phyloP scores from a whole-genome alignment of 2,888 invertebrate species.

The Buathra laborator region DNA sequence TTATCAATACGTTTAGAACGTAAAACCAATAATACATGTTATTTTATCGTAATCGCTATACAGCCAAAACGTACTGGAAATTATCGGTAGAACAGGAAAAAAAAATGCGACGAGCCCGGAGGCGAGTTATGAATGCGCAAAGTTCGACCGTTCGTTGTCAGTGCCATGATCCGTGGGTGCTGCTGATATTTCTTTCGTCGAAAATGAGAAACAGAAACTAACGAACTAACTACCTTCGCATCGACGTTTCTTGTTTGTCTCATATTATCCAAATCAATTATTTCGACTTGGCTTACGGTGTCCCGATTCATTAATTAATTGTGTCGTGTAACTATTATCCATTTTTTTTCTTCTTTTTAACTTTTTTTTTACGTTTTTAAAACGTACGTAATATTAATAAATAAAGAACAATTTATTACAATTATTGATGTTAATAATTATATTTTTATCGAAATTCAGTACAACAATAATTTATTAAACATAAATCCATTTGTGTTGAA shows the following conservation, averaged over 20 bases:
- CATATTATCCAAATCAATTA: background rate
- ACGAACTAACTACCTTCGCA: background rate
- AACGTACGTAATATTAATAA: no score
- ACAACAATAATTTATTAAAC: no score
- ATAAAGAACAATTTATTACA: no score
- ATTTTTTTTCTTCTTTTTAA: background rate
- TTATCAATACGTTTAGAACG: slow-evolving; percentile 42
- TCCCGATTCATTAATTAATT: background rate
- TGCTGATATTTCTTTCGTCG: slow-evolving; percentile 12
- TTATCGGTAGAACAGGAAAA: background rate
- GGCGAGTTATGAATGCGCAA: slow-evolving; percentile 5
- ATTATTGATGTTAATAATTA: no score
- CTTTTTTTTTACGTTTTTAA: background rate
- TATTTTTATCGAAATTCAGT: no score
- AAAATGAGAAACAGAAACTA: background rate
- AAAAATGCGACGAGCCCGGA: background rate
- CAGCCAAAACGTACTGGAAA: slow-evolving; percentile 55
- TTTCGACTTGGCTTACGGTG: background rate
- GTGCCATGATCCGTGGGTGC: slow-evolving; percentile 42
- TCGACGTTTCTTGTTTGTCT: background rate
- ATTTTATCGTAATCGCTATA: slow-evolving; percentile 50
- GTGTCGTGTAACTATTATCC: background rate
- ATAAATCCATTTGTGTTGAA: no score
- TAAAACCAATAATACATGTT: slow-evolving; percentile 48
- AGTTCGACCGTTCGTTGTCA: slow-evolving; percentile 36